These are phyloP conservation scores for Drosophila ezoana DNA, from an alignment of 2,888 invertebrate genomes.

Conservation along the genomic window DNA sequence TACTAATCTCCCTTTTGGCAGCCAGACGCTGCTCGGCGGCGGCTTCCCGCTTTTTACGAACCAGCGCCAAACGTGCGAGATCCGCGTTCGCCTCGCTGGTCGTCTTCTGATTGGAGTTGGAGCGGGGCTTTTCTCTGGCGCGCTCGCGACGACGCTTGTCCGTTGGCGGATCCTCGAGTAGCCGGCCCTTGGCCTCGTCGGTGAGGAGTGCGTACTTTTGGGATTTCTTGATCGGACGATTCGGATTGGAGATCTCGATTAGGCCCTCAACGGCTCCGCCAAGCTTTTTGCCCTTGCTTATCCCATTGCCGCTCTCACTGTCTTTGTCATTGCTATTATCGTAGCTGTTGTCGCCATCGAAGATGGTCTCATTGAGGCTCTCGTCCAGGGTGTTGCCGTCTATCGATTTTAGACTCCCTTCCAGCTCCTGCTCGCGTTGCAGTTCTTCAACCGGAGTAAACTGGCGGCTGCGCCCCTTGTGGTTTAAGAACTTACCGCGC, in stretches of 20 bases:
- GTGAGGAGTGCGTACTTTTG: background rate
- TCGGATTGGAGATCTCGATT: slow-evolving; percentile 54
- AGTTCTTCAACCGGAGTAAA: slow-evolving; percentile 53
- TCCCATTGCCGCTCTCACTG: background rate
- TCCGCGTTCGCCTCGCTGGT: slow-evolving; percentile 31
- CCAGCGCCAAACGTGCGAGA: slow-evolving; percentile 46
- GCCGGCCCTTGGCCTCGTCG: background rate
- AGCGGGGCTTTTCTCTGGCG: slow-evolving; percentile 4
- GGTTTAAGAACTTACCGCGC: slow-evolving; percentile 40
- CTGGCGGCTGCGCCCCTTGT: slow-evolving; percentile 51
- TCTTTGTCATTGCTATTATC: background rate
- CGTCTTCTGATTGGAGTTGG: background rate
- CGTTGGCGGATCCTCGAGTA: background rate
- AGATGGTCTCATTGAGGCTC: background rate
- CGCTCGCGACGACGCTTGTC: slow-evolving; percentile 4
- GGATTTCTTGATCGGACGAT: slow-evolving; percentile 32
- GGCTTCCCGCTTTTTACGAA: slow-evolving; percentile 52
- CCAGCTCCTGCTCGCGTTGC: slow-evolving; percentile 20
- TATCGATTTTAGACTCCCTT: background rate
- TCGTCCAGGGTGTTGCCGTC: background rate
- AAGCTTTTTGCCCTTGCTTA: slow-evolving; percentile 1
- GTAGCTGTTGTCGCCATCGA: background rate
- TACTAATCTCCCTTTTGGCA: slow-evolving; percentile 25
- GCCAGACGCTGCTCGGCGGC: slow-evolving; percentile 54
- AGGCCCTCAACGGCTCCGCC: slow-evolving; percentile 27